phyloP scores from a whole-genome alignment of 2,888 invertebrate species.

The Aspidiotus rigidus region DNA sequence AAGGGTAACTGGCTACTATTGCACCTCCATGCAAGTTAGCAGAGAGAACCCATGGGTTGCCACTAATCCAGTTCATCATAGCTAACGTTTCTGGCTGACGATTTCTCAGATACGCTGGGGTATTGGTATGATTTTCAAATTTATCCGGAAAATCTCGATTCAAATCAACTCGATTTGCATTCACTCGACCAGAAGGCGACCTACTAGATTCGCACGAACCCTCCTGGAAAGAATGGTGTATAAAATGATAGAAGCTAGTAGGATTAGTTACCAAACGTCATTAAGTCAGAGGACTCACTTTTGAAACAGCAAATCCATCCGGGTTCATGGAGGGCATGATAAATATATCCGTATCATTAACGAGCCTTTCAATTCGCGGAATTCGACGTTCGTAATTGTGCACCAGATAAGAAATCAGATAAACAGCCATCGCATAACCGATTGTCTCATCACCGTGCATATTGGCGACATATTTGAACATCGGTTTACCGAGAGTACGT shows the following conservation, averaged over 20 bases:
- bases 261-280: not conserved
- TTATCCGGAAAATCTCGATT: conserved; percentile 92
- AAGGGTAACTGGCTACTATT: conserved; percentile 96
- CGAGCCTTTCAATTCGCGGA: conserved; percentile 60
- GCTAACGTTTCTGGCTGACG: conserved; percentile 81
- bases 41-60: conserved; percentile 81
- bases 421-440: conserved; percentile 73
- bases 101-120: conserved; percentile 49
- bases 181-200: conserved; percentile 61
- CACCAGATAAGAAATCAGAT: conserved; percentile 74
- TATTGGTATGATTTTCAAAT: conserved; percentile 49
- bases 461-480: conserved; percentile 89
- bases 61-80: conserved; percentile 78
- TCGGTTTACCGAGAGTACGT: conserved; percentile 61
- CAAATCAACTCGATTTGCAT: conserved; percentile 70
- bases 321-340: conserved; percentile 97
- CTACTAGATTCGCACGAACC: conserved; percentile 64
- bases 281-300: conserved; percentile 48
- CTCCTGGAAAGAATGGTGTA: conserved; percentile 50
- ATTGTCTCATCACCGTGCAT: conserved; percentile 95
- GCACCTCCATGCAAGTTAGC: conserved; percentile 95
- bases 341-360: conserved; percentile 83
- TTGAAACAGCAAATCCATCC: conserved; percentile 81
- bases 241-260: not conserved
- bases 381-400: conserved; percentile 59